Evolutionary conservation across 2,888 invertebrate species (phyloP), one percentile per base, ranked within the genome.

Genomic region (Brachypalpus laphriformis): DNA sequence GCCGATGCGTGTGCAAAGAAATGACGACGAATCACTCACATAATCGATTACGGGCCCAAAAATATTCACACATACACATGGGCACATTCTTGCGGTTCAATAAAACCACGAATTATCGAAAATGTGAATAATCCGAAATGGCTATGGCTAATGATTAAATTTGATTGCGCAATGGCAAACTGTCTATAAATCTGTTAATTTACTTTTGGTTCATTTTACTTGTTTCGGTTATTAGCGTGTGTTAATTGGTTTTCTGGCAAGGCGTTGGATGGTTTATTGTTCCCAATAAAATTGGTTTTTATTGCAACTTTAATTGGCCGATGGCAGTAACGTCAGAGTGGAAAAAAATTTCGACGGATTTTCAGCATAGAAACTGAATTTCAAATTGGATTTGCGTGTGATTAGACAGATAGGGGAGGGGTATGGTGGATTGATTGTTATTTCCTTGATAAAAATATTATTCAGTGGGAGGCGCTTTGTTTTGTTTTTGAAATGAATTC

Each of bases 11-110:
- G 59, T 7, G 56, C 65, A 28, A 20, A 34, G 56, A 9, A 45
- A 54, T 25, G n/a, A n/a, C n/a, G 28, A 28, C 63, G 47, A 71
- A 71, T 61, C 66, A 66, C 49, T 72, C 57, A 49, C 57, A n/a
- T 72, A 66, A 80, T 81, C 61, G 66, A 74, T 81, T 59, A 49
- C 45, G 18, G 16, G 25, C 66, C 71, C 74, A 74, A 81, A 81
- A 61, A 54, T 56, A 54, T 45, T 47, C 57, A 40, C 20, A 31
- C 20, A 16, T 28, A n/a, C n/a, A n/a, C n/a, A n/a, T n/a, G n/a
- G n/a, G n/a, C n/a, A n/a, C n/a, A 22, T 11, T 22, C 22, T 28
- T 28, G 25, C 14, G 14, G 16, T 8, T 18, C 31, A 14, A 56
- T 56, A 31, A 56, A 31, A 28, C 16, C 31, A 3, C 54, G 47